phyloP scores from a whole-genome alignment of 2,888 invertebrate species.

The Caenorhabditis angaria region DNA sequence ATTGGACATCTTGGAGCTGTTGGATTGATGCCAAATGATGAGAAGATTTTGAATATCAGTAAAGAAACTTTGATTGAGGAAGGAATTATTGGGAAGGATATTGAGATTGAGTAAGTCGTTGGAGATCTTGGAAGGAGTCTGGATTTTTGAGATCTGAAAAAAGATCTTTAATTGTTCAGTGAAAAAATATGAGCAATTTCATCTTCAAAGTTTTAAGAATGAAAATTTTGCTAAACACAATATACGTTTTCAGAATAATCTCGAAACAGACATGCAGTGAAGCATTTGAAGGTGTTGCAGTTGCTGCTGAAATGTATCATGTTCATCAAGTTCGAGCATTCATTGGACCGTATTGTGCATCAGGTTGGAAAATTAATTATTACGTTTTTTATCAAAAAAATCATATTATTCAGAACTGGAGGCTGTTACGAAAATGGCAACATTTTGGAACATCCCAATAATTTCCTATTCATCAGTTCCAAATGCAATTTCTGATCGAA shows the following conservation, averaged over 20 bases:
- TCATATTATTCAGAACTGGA: no score
- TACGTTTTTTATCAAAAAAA: no score
- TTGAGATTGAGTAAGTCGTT: slow-evolving; percentile 64
- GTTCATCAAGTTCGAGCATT: slow-evolving; percentile 70
- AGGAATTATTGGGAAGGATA: slow-evolving; percentile 62
- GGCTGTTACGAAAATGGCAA: slow-evolving; percentile 70
- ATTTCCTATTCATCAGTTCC: slow-evolving; percentile 67
- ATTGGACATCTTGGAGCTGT: slow-evolving; percentile 55
- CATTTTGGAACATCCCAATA: slow-evolving; percentile 71
- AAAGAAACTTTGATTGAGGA: slow-evolving; percentile 61
- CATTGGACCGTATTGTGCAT: slow-evolving; percentile 70
- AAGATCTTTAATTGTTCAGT: no score
- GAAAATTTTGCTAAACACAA: slow-evolving; percentile 3
- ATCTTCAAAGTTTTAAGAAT: no score
- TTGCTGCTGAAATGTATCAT: slow-evolving; percentile 70
- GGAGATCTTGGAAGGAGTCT: background rate
- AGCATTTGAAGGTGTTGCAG: slow-evolving; percentile 69
- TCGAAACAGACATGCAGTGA: slow-evolving; percentile 66
- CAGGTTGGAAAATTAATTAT: slow-evolving; percentile 41
- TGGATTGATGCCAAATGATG: slow-evolving; percentile 67
- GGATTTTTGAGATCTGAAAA: background rate
- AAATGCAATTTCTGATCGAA: slow-evolving; percentile 53
- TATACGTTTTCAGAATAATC: slow-evolving; percentile 55
- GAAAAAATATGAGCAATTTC: no score
- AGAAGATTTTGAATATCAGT: slow-evolving; percentile 62